Evolutionary conservation across 2,113 vertebrate species (phyloP).

Genomic region (Chroicocephalus ridibundus): DNA sequence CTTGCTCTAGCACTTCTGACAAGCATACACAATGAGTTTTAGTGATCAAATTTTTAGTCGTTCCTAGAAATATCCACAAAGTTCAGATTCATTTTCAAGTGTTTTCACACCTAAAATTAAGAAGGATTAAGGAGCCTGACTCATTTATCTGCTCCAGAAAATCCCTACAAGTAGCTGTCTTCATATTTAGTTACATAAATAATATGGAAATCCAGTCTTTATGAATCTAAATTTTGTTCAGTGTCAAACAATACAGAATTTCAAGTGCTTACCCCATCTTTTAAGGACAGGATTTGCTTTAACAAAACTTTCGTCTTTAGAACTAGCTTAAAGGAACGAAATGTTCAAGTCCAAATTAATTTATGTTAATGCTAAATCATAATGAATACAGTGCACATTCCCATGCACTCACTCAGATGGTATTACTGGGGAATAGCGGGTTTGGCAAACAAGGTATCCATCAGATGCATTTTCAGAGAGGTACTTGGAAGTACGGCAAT

Average conservation of each 20-base stretch:
- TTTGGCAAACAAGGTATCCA: neutral
- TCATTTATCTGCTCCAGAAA: neutral
- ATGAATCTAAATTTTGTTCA: neutral
- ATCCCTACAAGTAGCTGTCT: neutral
- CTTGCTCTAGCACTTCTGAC: neutral
- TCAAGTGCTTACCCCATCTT: neutral
- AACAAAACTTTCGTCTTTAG: neutral
- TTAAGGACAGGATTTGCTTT: neutral
- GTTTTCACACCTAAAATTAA: neutral
- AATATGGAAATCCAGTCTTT: neutral
- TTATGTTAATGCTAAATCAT: neutral
- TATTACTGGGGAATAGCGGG: neutral
- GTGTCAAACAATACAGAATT: neutral
- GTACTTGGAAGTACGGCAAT: neutral
- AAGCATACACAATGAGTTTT: neutral
- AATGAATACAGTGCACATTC: neutral
- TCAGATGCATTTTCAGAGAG: neutral
- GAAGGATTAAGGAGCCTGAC: neutral
- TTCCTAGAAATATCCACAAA: neutral
- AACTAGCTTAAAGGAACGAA: neutral
- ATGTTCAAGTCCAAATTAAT: neutral
- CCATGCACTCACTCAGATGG: neutral
- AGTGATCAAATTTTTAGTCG: neutral
- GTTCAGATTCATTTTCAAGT: neutral
- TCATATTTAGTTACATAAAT: neutral